Evolutionary conservation across 2,888 invertebrate species (phyloP), one percentile per base, ranked within the genome.

Genomic region (Meandrusa payeni): DNA sequence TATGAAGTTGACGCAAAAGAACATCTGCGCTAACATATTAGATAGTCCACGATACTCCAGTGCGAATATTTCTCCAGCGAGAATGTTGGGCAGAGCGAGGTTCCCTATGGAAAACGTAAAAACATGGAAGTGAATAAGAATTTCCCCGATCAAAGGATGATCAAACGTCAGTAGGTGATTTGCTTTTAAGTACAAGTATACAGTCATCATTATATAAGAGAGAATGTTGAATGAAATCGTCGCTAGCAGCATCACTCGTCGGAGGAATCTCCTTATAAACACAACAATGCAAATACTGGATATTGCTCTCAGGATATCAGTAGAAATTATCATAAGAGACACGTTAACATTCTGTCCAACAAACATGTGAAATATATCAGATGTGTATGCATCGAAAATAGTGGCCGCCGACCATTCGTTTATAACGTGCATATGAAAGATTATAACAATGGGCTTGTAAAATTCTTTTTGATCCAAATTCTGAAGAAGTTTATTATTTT

Each of bases 1-100:
- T 55, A 93, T 93, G 47, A 90, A 88, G 31, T 90, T 86, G 1
- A 83, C 57, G 40, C 90, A 91, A 15, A 88, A 85, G 3, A 90
- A 85, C 32, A 89, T 85, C 9, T 90, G 75, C 3, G 90, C 89
- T 5, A 92, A 69, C 1, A 90, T 91, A 1, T 91, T 89, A 1
- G 91, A 92, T 0, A 91, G 65, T n/a, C 91, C 91, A 32, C 91
- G 78, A 31, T 88, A 88, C 29, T 86, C 80, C 13, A 89, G 75
- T 1, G 92, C 88, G 49, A 92, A 92, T 0, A 93, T 79, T 64
- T 93, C 93, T 0, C 92, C 92, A 31, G 91, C 89, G 73, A 93
- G 89, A 4, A 92, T 89, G 79, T 91, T 92, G 0, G 93, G 92
- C 37, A 93, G 52, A 0, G 92, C 91, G 6, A 90, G 69, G 57